phyloP scores from a whole-genome alignment of 2,113 vertebrate species.

The Chinchilla lanigera region DNA sequence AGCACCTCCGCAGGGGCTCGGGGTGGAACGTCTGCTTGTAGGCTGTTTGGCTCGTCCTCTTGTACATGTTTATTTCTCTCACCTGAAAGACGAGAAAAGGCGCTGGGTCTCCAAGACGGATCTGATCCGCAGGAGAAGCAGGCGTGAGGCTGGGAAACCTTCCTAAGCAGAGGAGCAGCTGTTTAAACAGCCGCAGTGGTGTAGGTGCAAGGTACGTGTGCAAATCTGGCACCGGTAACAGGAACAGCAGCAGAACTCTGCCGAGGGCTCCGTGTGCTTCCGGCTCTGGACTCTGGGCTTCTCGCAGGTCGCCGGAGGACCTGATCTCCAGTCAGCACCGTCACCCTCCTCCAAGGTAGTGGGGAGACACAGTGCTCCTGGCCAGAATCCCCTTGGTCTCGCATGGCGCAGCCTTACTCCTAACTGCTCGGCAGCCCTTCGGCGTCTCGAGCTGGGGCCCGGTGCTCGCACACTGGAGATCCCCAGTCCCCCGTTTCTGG shows the following conservation, averaged over 20 bases:
- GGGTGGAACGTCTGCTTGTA: slow-evolving; percentile 88
- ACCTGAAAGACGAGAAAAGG: slow-evolving; percentile 83
- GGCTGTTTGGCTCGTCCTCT: slow-evolving; percentile 82
- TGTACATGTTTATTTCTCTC: slow-evolving; percentile 91
- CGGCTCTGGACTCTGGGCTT: neutral
- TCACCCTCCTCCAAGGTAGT: neutral
- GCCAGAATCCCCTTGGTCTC: neutral
- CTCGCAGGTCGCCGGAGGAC: neutral
- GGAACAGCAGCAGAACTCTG: neutral
- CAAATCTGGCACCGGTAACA: neutral
- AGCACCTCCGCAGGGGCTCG: slow-evolving; percentile 87
- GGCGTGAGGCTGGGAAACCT: neutral
- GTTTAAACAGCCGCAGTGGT: neutral
- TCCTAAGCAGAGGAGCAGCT: neutral
- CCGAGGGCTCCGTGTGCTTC: neutral
- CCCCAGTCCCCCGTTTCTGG: neutral
- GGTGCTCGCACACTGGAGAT: rapidly evolving
- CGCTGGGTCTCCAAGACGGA: neutral
- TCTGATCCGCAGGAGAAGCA: neutral
- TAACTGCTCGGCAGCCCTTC: neutral
- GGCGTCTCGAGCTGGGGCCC: neutral
- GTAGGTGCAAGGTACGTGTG: neutral
- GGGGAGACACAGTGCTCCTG: neutral
- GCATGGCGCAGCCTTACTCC: neutral
- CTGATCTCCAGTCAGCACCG: neutral